Evolutionary conservation across 2,113 vertebrate genomes (phyloP), one percentile per base, ranked within the genome.

Genomic region (Aptenodytes forsteri): DNA sequence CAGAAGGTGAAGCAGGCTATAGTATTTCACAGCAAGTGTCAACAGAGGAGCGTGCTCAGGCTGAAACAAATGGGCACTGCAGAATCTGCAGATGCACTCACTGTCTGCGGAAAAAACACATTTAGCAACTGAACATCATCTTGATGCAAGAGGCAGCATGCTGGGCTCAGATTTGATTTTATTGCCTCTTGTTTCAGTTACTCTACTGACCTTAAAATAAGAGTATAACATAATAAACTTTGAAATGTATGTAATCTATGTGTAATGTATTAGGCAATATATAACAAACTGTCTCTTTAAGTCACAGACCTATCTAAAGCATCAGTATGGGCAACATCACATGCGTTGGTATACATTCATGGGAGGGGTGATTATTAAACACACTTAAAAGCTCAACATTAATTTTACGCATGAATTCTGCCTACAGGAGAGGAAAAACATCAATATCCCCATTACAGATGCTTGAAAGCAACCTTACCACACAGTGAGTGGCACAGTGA

Each of bases 21-120:
- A 83, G 82, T 58, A 95, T 94, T 96, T 96, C 96, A 86, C 88
- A 94, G 93, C 78, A 58, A 85, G 70, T 70, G 75, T 83, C n/a
- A 3, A 73, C 47, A 87, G 91, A 90, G 65, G 42, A 79, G 58
- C 44, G 55, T 88, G 87, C 94, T 85, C 84, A 91, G 73, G 71
- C 87, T 92, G 77, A 95, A 96, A 91, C 83, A 96, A 97, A 96
- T 82, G 86, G 89, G 87, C 77, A 77, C 1, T 83, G 61, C 78
- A 83, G 75, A 89, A 89, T 64, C 83, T 61, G 54, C 83, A 95
- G 91, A 91, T 14, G 30, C 50, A 52, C 73, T 87, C 2, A 0
- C 49, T 95, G 81, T 72, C 95, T 77, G 66, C 6, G 16, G 20
- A 22, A 88, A 83, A 91, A 94, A 82, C 81, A 87, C 90, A 87